These are phyloP conservation scores for Heliconius hermathena DNA, from an alignment of 1,140 invertebrate species.

Conservation along the genomic window DNA sequence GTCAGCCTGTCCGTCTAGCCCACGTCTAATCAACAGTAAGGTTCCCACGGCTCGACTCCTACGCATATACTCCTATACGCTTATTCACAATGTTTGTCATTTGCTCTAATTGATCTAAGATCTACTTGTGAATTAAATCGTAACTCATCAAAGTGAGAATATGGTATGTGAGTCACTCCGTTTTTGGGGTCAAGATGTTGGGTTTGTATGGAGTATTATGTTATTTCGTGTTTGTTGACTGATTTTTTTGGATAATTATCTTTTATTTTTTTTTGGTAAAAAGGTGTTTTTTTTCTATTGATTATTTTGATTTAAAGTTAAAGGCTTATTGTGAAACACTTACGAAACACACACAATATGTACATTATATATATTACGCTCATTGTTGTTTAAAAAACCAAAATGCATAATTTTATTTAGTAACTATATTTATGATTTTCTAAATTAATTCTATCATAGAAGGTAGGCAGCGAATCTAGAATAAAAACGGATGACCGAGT, in stretches of 20 bases:
- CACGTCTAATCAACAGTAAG: slow-evolving; percentile 58
- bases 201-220: background rate
- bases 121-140: slow-evolving; percentile 74
- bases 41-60: slow-evolving; percentile 71
- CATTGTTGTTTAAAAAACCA: too few relatives aligned
- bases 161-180: slow-evolving; percentile 26
- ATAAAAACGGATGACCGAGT: too few relatives aligned
- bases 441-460: too few relatives aligned
- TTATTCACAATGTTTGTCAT: slow-evolving; percentile 72
- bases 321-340: too few relatives aligned
- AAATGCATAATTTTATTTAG: too few relatives aligned
- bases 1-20: slow-evolving; percentile 49
- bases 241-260: background rate
- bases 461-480: too few relatives aligned
- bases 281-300: too few relatives aligned
- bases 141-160: slow-evolving; percentile 42
- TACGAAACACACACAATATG: too few relatives aligned
- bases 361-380: too few relatives aligned
- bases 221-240: background rate
- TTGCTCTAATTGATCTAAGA: slow-evolving; percentile 74
- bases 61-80: slow-evolving; percentile 48
- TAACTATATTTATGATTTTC: too few relatives aligned
- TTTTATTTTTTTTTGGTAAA: background rate
- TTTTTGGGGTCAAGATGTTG: slow-evolving; percentile 16
- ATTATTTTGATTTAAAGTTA: too few relatives aligned